A percentile compares a stretch with the other conserved stretches of the same genome.
Conservation (phyloP, 2,888 invertebrate genomes). For the Eupithecia tripunctaria region DNA sequence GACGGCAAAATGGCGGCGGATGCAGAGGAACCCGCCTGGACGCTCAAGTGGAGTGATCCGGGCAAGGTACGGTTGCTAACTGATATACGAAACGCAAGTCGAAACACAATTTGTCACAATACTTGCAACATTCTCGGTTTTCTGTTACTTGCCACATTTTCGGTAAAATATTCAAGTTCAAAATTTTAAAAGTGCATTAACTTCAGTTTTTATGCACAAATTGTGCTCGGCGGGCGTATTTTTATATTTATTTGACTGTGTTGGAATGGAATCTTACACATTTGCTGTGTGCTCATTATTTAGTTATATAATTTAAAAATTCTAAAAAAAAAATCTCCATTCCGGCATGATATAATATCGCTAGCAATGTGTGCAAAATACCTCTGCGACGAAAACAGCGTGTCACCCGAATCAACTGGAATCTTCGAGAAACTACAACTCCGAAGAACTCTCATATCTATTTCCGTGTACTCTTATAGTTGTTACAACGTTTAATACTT, state of each 20-base stretch:
- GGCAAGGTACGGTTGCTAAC: slow-evolving; percentile 89
- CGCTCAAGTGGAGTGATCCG: slow-evolving; percentile 91
- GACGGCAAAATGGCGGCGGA: slow-evolving; percentile 54
- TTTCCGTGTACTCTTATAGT: slow-evolving; percentile 38
- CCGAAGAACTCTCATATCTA: slow-evolving; percentile 28
- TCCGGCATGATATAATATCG: slow-evolving; percentile 72
- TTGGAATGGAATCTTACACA: slow-evolving; percentile 62
- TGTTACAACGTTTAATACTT: slow-evolving; percentile 40
- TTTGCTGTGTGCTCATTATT: neutral
- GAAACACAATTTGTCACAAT: slow-evolving; percentile 62
- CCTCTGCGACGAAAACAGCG: slow-evolving; percentile 60
- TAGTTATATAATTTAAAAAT: slow-evolving; percentile 16
- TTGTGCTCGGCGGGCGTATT: slow-evolving; percentile 77
- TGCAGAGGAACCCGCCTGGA: slow-evolving; percentile 87
- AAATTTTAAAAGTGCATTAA: neutral
- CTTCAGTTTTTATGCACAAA: slow-evolving; percentile 42
- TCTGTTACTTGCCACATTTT: neutral
- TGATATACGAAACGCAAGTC: slow-evolving; percentile 68
- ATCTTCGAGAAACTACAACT: slow-evolving; percentile 58
- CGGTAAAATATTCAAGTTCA: neutral
- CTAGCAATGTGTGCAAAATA: slow-evolving; percentile 83
- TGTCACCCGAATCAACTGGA: slow-evolving; percentile 74
- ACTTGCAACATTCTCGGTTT: slow-evolving; percentile 28
- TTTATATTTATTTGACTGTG: slow-evolving; percentile 67
- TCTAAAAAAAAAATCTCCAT: slow-evolving; percentile 50